These are phyloP conservation scores for Philonicus albiceps DNA, from an alignment of 2,888 invertebrate species.

Conservation along the genomic window DNA sequence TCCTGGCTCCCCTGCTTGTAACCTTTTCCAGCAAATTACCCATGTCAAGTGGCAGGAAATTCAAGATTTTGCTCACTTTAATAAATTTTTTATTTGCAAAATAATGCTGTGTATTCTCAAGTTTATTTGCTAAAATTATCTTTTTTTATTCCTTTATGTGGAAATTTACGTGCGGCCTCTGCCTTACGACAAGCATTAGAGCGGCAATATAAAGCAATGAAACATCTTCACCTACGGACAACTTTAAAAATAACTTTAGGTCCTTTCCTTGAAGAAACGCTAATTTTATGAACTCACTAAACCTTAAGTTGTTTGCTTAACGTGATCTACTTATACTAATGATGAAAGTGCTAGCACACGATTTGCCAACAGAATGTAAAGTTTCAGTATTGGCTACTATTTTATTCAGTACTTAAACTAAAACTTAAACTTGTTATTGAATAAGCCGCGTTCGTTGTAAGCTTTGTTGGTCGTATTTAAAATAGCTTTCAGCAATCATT, in stretches of 20 bases:
- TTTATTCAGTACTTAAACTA: background rate
- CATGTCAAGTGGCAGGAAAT: constrained; percentile 20
- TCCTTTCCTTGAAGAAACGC: background rate
- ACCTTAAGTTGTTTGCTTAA: background rate
- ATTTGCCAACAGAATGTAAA: background rate
- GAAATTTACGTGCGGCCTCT: background rate
- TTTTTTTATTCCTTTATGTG: background rate
- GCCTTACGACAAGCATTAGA: background rate
- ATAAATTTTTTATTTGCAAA: constrained; percentile 20
- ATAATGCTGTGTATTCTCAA: background rate
- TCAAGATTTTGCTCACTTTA: constrained; percentile 25
- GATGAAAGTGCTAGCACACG: background rate
- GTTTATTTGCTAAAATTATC: constrained; percentile 21
- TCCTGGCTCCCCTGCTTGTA: background rate
- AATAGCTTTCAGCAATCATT: background rate
- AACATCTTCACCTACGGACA: background rate
- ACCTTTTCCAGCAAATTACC: constrained; percentile 31
- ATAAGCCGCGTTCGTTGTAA: background rate
- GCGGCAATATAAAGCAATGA: background rate
- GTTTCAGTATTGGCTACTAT: background rate
- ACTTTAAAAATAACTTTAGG: background rate
- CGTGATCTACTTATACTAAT: background rate
- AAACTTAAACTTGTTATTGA: background rate
- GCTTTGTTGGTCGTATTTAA: background rate
- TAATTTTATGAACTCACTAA: background rate